These are phyloP conservation scores for Muscidifurax raptorellus DNA, from an alignment of 1,140 invertebrate species.

Conservation along the genomic window DNA sequence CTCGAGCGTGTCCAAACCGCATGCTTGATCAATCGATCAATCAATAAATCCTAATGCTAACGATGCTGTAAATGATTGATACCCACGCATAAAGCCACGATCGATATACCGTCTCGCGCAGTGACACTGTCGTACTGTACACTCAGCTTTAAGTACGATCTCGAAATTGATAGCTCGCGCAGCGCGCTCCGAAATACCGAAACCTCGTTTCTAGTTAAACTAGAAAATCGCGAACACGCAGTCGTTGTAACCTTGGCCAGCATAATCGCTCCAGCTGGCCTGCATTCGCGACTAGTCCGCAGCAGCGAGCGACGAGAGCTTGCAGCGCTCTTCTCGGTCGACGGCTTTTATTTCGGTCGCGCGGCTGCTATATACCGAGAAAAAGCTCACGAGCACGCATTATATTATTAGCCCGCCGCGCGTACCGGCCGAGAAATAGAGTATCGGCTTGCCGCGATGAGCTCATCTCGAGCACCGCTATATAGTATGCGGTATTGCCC, in stretches of 20 bases:
- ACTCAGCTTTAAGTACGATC: too few species aligned
- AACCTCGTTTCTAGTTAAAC: neutral
- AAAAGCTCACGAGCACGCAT: slow-evolving; percentile 31
- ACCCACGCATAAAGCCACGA: neutral
- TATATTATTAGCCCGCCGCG: slow-evolving; percentile 22
- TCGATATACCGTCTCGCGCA: neutral
- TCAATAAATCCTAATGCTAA: neutral
- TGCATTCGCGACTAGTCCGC: slow-evolving; percentile 1
- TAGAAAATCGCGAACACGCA: neutral
- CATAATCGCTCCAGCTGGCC: slow-evolving; percentile 27
- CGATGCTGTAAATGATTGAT: neutral
- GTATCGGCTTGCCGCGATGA: neutral
- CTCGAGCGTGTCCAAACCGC: neutral
- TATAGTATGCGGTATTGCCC: too few species aligned
- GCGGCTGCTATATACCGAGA: slow-evolving; percentile 1
- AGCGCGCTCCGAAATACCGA: neutral
- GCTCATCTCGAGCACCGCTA: neutral
- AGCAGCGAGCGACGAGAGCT: neutral
- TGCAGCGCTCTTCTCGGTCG: neutral
- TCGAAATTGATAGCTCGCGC: neutral
- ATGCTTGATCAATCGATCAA: neutral
- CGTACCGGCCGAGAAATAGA: neutral
- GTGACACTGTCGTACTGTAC: neutral
- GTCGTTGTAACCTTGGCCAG: slow-evolving; percentile 31
- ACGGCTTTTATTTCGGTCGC: slow-evolving; percentile 44